A percentile compares a stretch with the other conserved stretches of the same genome.
Evolutionary conservation across 1,140 invertebrate species (phyloP).

Genomic region (Drosophila sp.): DNA sequence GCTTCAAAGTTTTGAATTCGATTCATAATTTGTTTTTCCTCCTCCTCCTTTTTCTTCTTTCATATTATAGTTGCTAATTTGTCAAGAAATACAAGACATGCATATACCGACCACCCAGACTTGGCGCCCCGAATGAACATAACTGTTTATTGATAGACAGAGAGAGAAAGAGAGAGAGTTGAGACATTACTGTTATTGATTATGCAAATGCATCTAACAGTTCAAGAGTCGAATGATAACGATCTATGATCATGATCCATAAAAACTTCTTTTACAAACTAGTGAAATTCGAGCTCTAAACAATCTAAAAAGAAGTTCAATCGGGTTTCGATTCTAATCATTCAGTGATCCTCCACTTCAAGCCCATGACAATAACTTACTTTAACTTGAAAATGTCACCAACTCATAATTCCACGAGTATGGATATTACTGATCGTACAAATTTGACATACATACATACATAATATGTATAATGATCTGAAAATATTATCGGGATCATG

Average conservation of each 20-base stretch:
- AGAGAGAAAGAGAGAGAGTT: neutral
- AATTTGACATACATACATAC: neutral
- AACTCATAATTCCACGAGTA: no score
- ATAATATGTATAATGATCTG: neutral
- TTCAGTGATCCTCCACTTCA: no score
- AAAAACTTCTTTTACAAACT: neutral
- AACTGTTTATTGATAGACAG: neutral
- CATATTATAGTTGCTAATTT: constrained; percentile 14
- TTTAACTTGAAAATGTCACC: no score
- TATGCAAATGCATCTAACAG: neutral
- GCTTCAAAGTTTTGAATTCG: constrained; percentile 17
- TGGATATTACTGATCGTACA: no score
- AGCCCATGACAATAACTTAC: no score
- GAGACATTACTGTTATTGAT: neutral
- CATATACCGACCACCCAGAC: neutral
- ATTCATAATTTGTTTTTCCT: constrained; percentile 16
- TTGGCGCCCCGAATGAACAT: neutral
- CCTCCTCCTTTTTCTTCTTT: neutral
- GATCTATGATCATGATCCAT: neutral
- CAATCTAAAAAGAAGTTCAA: no score
- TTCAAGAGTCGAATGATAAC: no score
- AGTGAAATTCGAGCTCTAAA: neutral
- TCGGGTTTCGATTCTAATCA: no score
- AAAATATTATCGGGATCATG: neutral
- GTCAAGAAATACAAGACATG: neutral